Evolutionary conservation across 2,113 vertebrate genomes (phyloP).

Genomic region (Procapra przewalskii): DNA sequence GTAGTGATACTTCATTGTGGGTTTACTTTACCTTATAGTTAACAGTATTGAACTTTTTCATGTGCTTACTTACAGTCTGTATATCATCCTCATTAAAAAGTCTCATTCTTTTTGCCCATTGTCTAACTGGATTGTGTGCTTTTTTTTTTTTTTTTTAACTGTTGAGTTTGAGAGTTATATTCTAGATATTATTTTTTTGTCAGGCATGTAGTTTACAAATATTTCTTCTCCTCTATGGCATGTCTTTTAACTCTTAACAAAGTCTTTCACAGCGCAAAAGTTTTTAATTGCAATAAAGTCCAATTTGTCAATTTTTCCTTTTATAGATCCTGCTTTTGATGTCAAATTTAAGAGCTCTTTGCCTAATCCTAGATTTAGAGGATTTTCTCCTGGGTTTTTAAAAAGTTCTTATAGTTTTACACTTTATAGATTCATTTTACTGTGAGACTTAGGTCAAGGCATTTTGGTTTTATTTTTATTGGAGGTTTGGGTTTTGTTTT

Average conservation of each 20-base stretch:
- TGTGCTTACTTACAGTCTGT: background rate
- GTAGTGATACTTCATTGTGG: background rate
- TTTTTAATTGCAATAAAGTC: background rate
- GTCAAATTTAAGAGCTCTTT: background rate
- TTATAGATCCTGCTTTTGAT: background rate
- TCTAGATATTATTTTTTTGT: background rate
- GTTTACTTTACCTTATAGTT: background rate
- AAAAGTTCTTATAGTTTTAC: background rate
- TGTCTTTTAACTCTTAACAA: background rate
- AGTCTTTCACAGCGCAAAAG: background rate
- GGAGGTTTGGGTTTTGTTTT: background rate
- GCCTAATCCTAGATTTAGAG: background rate
- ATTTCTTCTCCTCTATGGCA: background rate
- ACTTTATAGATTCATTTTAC: background rate
- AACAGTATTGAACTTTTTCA: background rate
- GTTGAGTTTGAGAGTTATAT: background rate
- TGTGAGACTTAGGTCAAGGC: background rate
- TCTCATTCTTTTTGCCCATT: background rate
- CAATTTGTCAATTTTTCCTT: background rate
- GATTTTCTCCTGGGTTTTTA: background rate
- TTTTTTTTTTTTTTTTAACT: background rate
- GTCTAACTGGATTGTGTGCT: background rate
- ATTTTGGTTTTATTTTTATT: background rate
- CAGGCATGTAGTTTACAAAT: background rate
- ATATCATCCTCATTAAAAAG: background rate